Percentiles rank a stretch among this genome's conserved stretches.
phyloP scores from a whole-genome alignment of 35 echinoderm and acorn worm genomes.

The Ophioderma brevispina region DNA sequence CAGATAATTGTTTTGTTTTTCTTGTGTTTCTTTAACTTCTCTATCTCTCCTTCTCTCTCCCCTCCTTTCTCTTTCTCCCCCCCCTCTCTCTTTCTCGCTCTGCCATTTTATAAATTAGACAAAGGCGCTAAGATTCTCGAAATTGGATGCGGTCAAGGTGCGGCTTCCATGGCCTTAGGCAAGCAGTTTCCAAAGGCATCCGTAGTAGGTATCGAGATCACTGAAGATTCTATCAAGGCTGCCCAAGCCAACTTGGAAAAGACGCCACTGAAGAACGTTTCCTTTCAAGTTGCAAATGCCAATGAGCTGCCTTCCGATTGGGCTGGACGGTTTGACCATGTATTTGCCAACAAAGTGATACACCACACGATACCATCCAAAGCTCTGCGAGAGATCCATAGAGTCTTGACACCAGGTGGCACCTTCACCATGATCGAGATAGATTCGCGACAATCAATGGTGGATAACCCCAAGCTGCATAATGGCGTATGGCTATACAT shows the following conservation, averaged over 20 bases:
- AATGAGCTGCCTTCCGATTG: neutral
- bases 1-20: too few relatives aligned
- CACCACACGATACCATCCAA: neutral
- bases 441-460: neutral
- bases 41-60: neutral
- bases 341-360: neutral
- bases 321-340: neutral
- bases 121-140: neutral
- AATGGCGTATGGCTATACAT: neutral
- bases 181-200: neutral
- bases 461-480: neutral
- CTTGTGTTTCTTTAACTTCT: neutral
- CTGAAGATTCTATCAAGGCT: neutral
- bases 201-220: neutral
- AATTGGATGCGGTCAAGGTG: neutral
- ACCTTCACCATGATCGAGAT: neutral
- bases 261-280: neutral
- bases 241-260: neutral
- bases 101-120: neutral
- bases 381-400: neutral
- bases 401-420: neutral
- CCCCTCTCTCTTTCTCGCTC: too few relatives aligned
- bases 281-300: slow-evolving; percentile 1
- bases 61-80: too few relatives aligned
- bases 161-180: neutral